A percentile compares a stretch with the other conserved stretches of the same genome.
Conservation (phyloP, 37 sponge, comb jelly and placozoan genomes). For the Petrosia ficiformis region DNA sequence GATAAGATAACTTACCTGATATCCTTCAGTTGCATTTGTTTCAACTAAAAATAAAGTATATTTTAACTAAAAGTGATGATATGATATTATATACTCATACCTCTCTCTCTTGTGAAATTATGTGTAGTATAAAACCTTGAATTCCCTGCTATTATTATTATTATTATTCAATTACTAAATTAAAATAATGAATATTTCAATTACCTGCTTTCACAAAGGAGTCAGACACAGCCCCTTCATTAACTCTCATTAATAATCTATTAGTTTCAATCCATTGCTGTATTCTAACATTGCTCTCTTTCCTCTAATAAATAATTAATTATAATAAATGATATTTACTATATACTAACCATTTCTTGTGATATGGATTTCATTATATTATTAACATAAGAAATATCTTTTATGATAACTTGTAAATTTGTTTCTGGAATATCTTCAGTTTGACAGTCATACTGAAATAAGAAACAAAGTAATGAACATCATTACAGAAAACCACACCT, state of each 20-base stretch:
- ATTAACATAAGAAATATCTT: neutral
- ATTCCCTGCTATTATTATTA: neutral
- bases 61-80: no score
- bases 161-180: neutral
- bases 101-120: neutral
- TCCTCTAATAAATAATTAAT: no score
- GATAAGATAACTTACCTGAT: no score
- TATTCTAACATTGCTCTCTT: no score
- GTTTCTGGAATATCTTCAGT: neutral
- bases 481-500: neutral
- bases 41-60: no score
- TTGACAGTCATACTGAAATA: neutral
- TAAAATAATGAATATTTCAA: no score
- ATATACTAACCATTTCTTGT: neutral
- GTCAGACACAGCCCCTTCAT: no score
- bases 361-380: neutral
- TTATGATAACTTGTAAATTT: neutral
- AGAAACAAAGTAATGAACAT: neutral
- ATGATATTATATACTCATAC: no score
- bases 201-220: no score
- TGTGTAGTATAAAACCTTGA: neutral
- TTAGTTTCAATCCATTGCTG: no score
- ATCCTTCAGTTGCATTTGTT: no score
- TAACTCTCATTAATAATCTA: no score
- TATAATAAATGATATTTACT: neutral